Percentiles rank a stretch among this genome's conserved stretches.
phyloP scores from a whole-genome alignment of 37 sponge, comb jelly and placozoan species.

The Aphrocallistes beatrix region DNA sequence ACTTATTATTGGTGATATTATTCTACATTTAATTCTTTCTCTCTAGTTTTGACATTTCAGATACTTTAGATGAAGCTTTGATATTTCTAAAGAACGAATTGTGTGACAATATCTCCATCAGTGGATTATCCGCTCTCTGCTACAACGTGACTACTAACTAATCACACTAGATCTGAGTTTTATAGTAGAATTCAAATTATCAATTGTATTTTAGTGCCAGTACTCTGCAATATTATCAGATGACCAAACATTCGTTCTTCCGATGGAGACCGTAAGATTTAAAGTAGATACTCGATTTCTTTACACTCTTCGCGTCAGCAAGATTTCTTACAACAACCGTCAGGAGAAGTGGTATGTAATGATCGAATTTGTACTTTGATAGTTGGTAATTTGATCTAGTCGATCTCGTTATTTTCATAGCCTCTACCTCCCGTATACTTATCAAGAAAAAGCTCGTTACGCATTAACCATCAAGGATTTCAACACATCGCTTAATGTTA shows the following conservation, averaged over 20 bases:
- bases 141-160: background rate
- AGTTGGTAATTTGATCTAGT: background rate
- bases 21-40: too few relatives aligned
- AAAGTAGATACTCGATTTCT: background rate
- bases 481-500: background rate
- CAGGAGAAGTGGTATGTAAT: background rate
- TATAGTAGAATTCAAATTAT: background rate
- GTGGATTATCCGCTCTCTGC: background rate
- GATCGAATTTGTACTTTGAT: too few relatives aligned
- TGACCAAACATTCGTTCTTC: background rate
- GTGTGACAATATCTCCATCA: background rate
- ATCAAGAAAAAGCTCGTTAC: background rate
- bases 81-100: background rate
- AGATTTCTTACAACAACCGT: background rate
- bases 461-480: background rate
- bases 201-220: background rate
- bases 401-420: background rate
- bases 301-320: background rate
- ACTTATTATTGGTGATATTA: too few relatives aligned
- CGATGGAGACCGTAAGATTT: background rate
- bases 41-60: too few relatives aligned
- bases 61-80: background rate
- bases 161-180: background rate
- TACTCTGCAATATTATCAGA: background rate
- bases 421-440: background rate